phyloP scores from a whole-genome alignment of 1,140 invertebrate species.

The Nebria ingens region DNA sequence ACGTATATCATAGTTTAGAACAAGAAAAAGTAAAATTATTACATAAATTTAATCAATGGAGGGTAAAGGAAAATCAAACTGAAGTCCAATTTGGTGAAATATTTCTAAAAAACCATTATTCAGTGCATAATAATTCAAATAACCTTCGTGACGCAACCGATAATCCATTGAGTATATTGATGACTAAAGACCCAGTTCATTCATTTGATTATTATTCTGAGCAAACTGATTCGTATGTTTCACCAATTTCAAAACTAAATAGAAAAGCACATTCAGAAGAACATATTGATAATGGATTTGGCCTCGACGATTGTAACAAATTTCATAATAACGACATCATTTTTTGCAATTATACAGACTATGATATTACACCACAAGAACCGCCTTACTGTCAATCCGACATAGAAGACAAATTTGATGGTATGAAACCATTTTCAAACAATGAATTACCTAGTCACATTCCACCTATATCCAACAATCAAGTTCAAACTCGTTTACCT shows the following conservation, averaged over 20 bases:
- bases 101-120: too few relatives aligned
- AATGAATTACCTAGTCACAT: too few relatives aligned
- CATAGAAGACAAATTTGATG: too few relatives aligned
- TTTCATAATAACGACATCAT: not conserved
- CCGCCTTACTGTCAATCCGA: not conserved
- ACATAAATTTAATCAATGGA: slow-evolving; percentile 7
- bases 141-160: not conserved
- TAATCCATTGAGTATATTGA: too few relatives aligned
- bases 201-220: not conserved
- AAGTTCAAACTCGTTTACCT: too few relatives aligned
- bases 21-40: slow-evolving; percentile 15
- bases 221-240: too few relatives aligned
- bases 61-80: not conserved
- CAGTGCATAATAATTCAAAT: not conserved
- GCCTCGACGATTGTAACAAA: not conserved
- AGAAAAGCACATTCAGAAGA: not conserved
- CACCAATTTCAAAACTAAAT: not conserved
- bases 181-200: too few relatives aligned
- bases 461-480: too few relatives aligned
- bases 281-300: not conserved
- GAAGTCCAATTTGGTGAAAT: not conserved
- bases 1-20: slow-evolving; percentile 18
- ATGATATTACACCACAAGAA: not conserved
- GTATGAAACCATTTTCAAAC: too few relatives aligned
- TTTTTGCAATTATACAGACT: not conserved